Conservation (phyloP, 2,797 vertebrate genomes). For the Sebastes hubbsi region DNA sequence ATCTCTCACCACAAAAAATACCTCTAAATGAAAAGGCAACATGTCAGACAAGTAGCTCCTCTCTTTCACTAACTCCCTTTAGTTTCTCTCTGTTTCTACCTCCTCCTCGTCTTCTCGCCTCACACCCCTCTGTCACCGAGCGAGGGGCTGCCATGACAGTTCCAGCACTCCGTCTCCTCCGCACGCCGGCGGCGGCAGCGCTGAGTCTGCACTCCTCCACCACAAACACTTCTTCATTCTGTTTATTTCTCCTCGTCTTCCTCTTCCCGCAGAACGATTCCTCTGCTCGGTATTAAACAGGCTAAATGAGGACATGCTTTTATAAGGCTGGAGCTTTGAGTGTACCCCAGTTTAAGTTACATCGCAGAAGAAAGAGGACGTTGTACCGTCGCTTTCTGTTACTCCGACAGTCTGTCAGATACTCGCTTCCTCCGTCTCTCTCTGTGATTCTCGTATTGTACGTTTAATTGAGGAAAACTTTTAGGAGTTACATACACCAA, state of each 20-base stretch:
- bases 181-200: constrained; percentile 41
- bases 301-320: constrained; percentile 77
- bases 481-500: constrained; percentile 3
- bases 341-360: constrained; percentile 63
- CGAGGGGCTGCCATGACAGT: constrained; percentile 62
- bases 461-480: constrained; percentile 50
- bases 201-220: constrained; percentile 74
- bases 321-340: constrained; percentile 35
- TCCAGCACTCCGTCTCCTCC: constrained; percentile 44
- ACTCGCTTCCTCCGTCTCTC: neutral
- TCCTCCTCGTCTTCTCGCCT: constrained; percentile 12
- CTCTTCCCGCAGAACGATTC: constrained; percentile 33
- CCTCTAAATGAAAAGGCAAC: constrained; percentile 63
- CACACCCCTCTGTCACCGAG: constrained; percentile 61
- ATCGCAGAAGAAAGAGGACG: constrained; percentile 45
- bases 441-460: neutral
- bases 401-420: constrained; percentile 21
- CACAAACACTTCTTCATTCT: constrained; percentile 73
- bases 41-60: constrained; percentile 69
- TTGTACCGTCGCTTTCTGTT: neutral
- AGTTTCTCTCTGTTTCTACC: constrained; percentile 20
- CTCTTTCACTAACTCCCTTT: constrained; percentile 47
- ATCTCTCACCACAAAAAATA: constrained; percentile 63
- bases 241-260: constrained; percentile 50
- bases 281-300: constrained; percentile 51